These are phyloP conservation scores for Pampus argenteus DNA, from an alignment of 2,797 vertebrate species.

Conservation along the genomic window DNA sequence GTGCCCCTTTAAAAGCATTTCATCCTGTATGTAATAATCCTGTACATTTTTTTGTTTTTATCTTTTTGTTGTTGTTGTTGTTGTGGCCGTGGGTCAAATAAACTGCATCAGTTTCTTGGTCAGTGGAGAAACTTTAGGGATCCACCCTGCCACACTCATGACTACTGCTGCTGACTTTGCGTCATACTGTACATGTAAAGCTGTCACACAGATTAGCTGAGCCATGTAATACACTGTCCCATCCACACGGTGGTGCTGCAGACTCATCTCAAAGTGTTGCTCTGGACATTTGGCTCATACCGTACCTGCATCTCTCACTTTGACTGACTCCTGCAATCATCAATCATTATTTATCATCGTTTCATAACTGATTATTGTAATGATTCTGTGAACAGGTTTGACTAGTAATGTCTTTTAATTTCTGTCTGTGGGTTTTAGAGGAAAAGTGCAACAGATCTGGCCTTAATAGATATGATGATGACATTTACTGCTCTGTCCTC, in stretches of 20 bases:
- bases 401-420: conserved; percentile 15
- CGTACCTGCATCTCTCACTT: conserved; percentile 8
- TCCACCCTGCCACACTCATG: not conserved
- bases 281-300: conserved; percentile 11
- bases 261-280: not conserved
- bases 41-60: not conserved
- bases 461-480: conserved; percentile 44
- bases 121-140: conserved; percentile 24
- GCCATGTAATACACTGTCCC: not conserved
- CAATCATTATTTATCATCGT: conserved; percentile 13
- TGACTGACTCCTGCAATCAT: not conserved
- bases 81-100: not conserved
- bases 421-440: conserved; percentile 28
- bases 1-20: conserved; percentile 9
- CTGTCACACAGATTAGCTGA: conserved; percentile 36
- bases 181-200: not conserved
- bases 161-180: not conserved
- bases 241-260: conserved; percentile 5
- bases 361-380: not conserved
- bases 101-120: not conserved
- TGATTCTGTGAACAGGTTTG: conserved; percentile 23
- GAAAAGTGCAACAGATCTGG: conserved; percentile 25
- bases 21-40: not conserved
- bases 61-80: not conserved
- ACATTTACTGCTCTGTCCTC: not conserved